Evolutionary conservation across 2,113 vertebrate species (phyloP).

Genomic region (Heptranchias perlo): DNA sequence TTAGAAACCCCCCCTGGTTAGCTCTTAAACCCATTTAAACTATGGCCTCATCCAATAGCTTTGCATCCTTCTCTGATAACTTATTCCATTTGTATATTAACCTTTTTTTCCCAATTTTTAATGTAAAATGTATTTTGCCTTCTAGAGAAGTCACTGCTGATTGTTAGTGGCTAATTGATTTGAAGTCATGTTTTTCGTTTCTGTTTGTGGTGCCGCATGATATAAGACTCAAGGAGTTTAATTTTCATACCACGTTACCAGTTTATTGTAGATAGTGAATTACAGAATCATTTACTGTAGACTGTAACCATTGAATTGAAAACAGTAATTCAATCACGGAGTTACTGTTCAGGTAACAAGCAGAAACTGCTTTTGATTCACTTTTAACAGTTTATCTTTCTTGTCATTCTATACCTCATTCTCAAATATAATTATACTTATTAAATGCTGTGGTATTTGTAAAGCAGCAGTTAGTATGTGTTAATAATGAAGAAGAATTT

Average conservation of each 20-base stretch:
- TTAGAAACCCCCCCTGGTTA: background rate
- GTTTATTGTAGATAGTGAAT: background rate
- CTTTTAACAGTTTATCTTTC: background rate
- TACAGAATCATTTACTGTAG: background rate
- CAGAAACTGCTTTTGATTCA: background rate
- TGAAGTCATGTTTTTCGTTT: background rate
- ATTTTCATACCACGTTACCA: background rate
- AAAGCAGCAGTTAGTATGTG: background rate
- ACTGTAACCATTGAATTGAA: background rate
- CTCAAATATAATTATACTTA: background rate
- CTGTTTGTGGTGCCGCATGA: background rate
- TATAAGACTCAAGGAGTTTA: background rate
- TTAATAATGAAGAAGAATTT: background rate
- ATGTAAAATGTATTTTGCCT: background rate
- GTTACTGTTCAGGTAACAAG: background rate
- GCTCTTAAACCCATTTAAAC: background rate
- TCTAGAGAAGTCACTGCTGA: background rate
- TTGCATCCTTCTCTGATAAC: background rate
- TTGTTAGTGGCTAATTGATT: background rate
- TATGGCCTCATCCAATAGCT: background rate
- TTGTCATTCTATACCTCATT: background rate
- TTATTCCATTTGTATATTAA: background rate
- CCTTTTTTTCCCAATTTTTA: background rate
- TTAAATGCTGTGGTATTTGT: background rate
- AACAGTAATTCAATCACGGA: background rate